Evolutionary conservation across 2,113 vertebrate species (phyloP).

Genomic region (Camelus bactrianus): DNA sequence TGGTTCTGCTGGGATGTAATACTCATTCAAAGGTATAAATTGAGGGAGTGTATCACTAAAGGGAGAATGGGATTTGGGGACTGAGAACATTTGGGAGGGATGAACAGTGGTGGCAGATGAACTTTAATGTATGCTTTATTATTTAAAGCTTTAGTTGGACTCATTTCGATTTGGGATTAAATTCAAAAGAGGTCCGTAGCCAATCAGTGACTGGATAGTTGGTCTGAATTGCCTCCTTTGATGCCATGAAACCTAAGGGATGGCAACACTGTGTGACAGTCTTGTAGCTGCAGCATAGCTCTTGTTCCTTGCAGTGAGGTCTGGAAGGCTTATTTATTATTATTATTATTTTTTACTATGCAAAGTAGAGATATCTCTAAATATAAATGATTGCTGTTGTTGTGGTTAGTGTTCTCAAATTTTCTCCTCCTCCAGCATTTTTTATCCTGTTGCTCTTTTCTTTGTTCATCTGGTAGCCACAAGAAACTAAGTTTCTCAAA

Average conservation of each 20-base stretch:
- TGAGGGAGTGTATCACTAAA: not conserved
- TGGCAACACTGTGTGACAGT: not conserved
- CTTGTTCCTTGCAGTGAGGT: not conserved
- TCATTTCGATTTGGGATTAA: not conserved
- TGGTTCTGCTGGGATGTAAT: not conserved
- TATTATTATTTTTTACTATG: conserved; percentile 20
- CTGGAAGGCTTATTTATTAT: conserved; percentile 48
- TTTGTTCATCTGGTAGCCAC: not conserved
- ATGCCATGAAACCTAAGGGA: not conserved
- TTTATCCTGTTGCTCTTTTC: not conserved
- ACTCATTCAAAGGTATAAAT: not conserved
- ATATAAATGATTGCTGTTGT: not conserved
- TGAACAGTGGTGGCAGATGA: not conserved
- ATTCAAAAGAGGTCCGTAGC: conserved; percentile 6
- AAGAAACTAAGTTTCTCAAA: not conserved
- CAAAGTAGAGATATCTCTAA: conserved; percentile 46
- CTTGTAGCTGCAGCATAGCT: fast-evolving
- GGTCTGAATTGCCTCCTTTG: not conserved
- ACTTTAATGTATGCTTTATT: conserved; percentile 45
- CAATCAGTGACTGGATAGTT: not conserved
- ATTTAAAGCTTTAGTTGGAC: conserved; percentile 49
- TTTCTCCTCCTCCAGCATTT: not conserved
- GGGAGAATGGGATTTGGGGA: not conserved
- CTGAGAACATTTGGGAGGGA: not conserved
- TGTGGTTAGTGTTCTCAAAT: not conserved